Percentiles rank a stretch among this genome's conserved stretches.
phyloP scores from a whole-genome alignment of 2,113 vertebrate species.

The Equus przewalskii region DNA sequence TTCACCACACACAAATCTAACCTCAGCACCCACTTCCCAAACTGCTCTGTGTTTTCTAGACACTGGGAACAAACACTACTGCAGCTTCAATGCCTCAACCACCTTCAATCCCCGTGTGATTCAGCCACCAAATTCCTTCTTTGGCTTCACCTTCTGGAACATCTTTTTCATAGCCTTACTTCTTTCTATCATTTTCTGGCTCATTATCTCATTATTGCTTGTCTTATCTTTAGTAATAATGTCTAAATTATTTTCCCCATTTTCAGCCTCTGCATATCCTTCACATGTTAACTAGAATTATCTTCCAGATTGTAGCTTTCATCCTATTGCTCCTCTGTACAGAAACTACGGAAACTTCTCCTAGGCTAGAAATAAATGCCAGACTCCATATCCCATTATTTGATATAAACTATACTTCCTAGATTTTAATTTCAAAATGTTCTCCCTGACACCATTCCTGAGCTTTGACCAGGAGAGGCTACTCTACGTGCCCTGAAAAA shows the following conservation, averaged over 20 bases:
- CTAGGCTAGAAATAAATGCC: not conserved
- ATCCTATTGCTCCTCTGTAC: not conserved
- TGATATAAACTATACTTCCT: not conserved
- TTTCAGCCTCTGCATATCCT: not conserved
- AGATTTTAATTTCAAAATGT: not conserved
- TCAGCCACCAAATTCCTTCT: not conserved
- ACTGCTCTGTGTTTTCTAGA: not conserved
- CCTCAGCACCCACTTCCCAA: not conserved
- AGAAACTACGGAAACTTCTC: not conserved
- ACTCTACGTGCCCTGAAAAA: not conserved
- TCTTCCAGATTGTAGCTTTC: not conserved
- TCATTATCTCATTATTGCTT: not conserved
- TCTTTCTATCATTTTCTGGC: not conserved
- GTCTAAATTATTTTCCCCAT: not conserved
- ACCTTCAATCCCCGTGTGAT: rapidly evolving
- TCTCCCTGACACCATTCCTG: not conserved
- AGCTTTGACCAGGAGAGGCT: not conserved
- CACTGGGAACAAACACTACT: rapidly evolving
- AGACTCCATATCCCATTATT: not conserved
- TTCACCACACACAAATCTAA: not conserved
- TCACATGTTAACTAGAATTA: not conserved
- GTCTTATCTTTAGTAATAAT: not conserved
- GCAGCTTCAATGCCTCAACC: too few relatives aligned
- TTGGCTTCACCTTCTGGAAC: not conserved
- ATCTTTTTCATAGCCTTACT: not conserved